phyloP scores from a whole-genome alignment of 2,888 invertebrate genomes.

The Actias luna region DNA sequence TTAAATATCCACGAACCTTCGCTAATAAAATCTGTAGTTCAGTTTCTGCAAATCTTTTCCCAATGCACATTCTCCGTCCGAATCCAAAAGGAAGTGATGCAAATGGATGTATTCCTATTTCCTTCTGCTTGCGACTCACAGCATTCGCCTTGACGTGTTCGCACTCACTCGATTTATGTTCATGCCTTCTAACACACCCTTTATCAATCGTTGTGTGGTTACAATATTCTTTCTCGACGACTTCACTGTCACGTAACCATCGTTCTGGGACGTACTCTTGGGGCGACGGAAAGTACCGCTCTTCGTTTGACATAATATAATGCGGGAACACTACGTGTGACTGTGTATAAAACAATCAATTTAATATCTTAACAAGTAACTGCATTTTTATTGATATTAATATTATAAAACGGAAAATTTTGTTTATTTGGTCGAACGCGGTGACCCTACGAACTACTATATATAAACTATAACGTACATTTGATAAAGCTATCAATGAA shows the following conservation, averaged over 20 bases:
- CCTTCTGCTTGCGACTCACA: conserved; percentile 73
- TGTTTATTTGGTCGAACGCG: too few species aligned
- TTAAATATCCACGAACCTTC: conserved; percentile 74
- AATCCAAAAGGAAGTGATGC: conserved; percentile 89
- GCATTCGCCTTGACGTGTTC: conserved; percentile 19
- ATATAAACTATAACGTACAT: too few species aligned
- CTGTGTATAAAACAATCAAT: conserved; percentile 58
- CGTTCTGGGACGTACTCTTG: conserved; percentile 87
- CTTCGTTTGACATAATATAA: conserved; percentile 87
- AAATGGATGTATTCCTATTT: conserved; percentile 86
- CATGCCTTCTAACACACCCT: neutral
- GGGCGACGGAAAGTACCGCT: conserved; percentile 87
- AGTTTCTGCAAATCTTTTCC: conserved; percentile 90
- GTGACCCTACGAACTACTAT: too few species aligned
- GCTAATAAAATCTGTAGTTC: conserved; percentile 88
- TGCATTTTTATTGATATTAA: too few species aligned
- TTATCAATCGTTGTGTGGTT: conserved; percentile 22
- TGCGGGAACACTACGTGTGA: conserved; percentile 91
- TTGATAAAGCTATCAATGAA: too few species aligned
- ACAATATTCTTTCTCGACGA: conserved; percentile 28
- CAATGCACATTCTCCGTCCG: conserved; percentile 89
- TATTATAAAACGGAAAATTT: too few species aligned
- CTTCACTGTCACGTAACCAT: conserved; percentile 84
- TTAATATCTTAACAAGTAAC: neutral
- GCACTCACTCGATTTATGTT: neutral